These are phyloP conservation scores for Coracias cyanogaster DNA, from an alignment of 2,797 vertebrate species.

Conservation along the genomic window DNA sequence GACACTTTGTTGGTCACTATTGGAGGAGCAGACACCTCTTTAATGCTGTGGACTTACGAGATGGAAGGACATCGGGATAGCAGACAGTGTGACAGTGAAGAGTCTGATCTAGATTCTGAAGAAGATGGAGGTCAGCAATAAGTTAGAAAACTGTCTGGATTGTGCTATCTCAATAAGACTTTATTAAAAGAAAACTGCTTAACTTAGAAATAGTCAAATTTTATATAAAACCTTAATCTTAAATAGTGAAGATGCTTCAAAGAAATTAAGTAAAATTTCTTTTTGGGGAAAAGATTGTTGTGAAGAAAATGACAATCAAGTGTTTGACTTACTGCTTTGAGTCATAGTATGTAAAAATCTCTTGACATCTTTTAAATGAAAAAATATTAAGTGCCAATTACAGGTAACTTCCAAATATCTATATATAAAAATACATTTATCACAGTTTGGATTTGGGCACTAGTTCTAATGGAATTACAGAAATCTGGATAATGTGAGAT, in stretches of 20 bases:
- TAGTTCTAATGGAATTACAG: neutral
- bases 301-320: neutral
- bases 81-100: slow-evolving; percentile 93
- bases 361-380: neutral
- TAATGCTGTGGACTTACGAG: slow-evolving; percentile 97
- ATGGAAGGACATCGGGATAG: slow-evolving; percentile 88
- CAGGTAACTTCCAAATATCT: neutral
- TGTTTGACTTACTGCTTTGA: neutral
- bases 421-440: neutral
- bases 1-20: slow-evolving; percentile 92
- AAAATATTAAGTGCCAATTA: neutral
- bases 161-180: neutral
- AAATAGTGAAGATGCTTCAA: neutral
- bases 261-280: neutral
- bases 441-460: neutral
- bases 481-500: neutral
- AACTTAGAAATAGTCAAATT: neutral
- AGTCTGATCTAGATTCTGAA: slow-evolving; percentile 96
- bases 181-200: neutral
- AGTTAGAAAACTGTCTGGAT: neutral
- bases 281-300: neutral
- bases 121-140: slow-evolving; percentile 91
- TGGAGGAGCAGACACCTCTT: slow-evolving; percentile 92
- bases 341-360: neutral
- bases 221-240: neutral